Conservation (phyloP, 92 coral and sea anemone genomes). For the Micromussa lordhowensis region DNA sequence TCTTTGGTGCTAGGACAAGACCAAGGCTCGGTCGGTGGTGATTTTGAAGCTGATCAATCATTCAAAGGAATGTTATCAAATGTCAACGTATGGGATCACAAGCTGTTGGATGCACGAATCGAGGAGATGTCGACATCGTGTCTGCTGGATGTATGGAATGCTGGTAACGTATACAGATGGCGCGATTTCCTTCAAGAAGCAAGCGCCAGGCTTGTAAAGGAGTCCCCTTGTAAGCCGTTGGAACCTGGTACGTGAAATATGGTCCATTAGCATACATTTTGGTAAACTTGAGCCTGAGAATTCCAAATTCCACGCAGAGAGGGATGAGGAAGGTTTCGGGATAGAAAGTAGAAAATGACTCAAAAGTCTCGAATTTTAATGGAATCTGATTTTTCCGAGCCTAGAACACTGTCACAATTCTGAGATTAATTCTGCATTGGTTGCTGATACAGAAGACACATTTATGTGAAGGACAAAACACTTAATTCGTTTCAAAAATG, state of each 20-base stretch:
- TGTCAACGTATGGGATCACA: neutral
- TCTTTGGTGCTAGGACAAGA: neutral
- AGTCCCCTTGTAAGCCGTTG: neutral
- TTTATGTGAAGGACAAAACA: too few relatives aligned
- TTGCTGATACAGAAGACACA: too few relatives aligned
- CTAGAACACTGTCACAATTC: too few relatives aligned
- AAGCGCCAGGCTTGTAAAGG: neutral
- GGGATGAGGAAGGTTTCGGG: too few relatives aligned
- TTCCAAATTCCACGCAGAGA: too few relatives aligned
- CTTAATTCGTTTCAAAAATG: too few relatives aligned
- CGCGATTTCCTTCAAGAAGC: neutral
- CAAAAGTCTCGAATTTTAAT: too few relatives aligned
- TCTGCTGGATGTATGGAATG: neutral
- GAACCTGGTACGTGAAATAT: neutral
- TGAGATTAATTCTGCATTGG: too few relatives aligned
- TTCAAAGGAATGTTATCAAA: neutral
- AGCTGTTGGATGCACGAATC: neutral
- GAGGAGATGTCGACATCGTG: neutral
- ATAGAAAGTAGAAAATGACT: too few relatives aligned
- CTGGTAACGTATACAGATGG: constrained; percentile 1
- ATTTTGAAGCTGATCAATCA: neutral
- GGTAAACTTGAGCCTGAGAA: too few relatives aligned
- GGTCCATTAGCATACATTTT: too few relatives aligned
- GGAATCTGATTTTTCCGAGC: too few relatives aligned
- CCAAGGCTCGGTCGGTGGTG: neutral